Evolutionary conservation across 2,113 vertebrate species (phyloP), one percentile per base, ranked within the genome.

Genomic region (Corythoichthys intestinalis): DNA sequence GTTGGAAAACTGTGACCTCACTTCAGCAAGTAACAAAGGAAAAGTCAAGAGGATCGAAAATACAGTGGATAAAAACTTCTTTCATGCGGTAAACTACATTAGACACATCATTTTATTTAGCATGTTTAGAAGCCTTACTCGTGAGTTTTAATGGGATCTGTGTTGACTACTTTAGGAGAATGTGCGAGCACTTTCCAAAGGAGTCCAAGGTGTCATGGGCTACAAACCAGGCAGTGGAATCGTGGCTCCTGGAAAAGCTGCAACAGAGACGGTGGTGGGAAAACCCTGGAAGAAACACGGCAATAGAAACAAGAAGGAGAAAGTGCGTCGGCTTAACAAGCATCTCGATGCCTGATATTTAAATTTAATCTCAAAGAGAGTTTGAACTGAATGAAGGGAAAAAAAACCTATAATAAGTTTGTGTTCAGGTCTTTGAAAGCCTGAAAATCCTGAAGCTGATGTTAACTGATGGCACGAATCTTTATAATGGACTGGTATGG

Each of bases 281-380:
- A 99, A 99, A 74, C 95, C 96, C 65, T 99, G 97, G 97, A 99
- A 98, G 84, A 99, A 96, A 70, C 97, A 99, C 0, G 94, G 96
- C 9, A 99, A 99, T 92, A 91, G 80, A 73, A 98, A 99, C 80
- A 99, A 94, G 85, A 99, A 96, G 78, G 95, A 99, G 88, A 99
- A 99, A 84, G 83, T 96, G 2, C 94, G 97, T 12, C 90, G 96
- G 50, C 80, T 98, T 49, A 96, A 86, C 8, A 95, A 92, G 77
- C 96, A 99, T 83, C 84, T 99, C 83, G 95, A 98, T n/a, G 92
- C 93, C 5, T 99, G 89, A 94, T 9, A 54, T 71, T 70, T 5
- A 20, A 6, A 57, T 20, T 61, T 66, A 69, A 61, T 72, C 66
- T 81, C 60, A 71, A 15, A 44, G 11, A 17, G 57, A 71, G 59